Base-by-base conservation (phyloP, 2,888 invertebrate genomes). In the Harmothoe impar region DNA sequence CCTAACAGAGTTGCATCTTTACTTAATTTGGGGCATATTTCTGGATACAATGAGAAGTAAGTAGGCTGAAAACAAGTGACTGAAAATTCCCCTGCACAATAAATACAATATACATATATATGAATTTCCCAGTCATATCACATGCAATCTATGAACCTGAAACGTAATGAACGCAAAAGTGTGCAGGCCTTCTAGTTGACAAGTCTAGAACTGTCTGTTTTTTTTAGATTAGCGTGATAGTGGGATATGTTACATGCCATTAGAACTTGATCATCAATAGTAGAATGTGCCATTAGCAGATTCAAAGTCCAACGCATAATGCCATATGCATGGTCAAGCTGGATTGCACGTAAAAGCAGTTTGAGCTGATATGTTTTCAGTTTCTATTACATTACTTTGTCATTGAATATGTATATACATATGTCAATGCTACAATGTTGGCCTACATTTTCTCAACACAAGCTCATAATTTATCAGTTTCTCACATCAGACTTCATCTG, bases 261-360 rank as follows among this genome's bases (percentile, higher is more conserved):
- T 43, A 43, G 43, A 43, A 43, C 5, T 43, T 7, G 5, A 10
- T 43, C 10, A 43, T 43, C 43, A 43, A 7, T 10, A 43, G 43
- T 43, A 43, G 43, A 10, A 43, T 43, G 43, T 10, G 10, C 43
- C 43, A 43, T 10, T 7, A 43, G 43, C 10, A 43, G 43, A 43
- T 43, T 3, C 43, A 43, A 43, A 43, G 43, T 43, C 43, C 10
- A 43, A 43, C 3, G 43, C 43, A 43, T n/a, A n/a, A n/a, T 43
- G 43, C 10, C 43, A 43, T 43, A 43, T 7, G 3, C n/a, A n/a
- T 62, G 7, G 7, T 62, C n/a, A n/a, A n/a, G n/a, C n/a, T 62
- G 20, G 62, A 62, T 62, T 62, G 20, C 62, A 62, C n/a, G n/a
- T 62, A n/a, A 62, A 62, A 62, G 62, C n/a, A 62, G 62, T n/a